These are phyloP conservation scores for Leptarthrus brevirostris DNA, from an alignment of 2,888 invertebrate genomes.

Conservation along the genomic window DNA sequence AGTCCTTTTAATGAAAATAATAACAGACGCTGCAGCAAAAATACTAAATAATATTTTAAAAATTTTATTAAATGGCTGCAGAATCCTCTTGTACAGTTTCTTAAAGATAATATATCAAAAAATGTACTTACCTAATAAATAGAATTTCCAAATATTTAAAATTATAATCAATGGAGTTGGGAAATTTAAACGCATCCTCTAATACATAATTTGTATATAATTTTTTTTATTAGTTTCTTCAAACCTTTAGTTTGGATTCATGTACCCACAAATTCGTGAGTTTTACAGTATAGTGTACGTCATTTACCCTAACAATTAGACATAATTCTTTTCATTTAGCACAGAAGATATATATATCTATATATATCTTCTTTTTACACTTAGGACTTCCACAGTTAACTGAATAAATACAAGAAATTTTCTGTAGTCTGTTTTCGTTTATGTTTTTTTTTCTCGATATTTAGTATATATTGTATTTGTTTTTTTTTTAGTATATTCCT, in stretches of 20 bases:
- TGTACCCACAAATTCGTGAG: neutral
- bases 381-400: slow-evolving; percentile 15
- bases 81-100: too few relatives aligned
- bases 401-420: slow-evolving; percentile 11
- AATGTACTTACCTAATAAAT: too few relatives aligned
- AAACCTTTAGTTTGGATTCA: neutral
- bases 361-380: slow-evolving; percentile 3
- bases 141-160: too few relatives aligned
- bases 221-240: neutral
- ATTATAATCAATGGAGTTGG: too few relatives aligned
- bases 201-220: slow-evolving; percentile 7
- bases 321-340: neutral
- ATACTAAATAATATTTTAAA: too few relatives aligned
- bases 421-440: neutral
- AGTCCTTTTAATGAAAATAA: too few relatives aligned
- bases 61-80: too few relatives aligned
- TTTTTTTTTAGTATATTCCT: neutral
- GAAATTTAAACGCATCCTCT: too few relatives aligned
- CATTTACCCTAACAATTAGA: neutral
- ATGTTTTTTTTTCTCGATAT: neutral
- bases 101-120: too few relatives aligned
- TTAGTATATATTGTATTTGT: neutral
- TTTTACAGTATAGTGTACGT: neutral
- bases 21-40: too few relatives aligned
- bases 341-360: too few relatives aligned